These are phyloP conservation scores for Pungitius pungitius DNA, from an alignment of 2,113 vertebrate genomes.

Conservation along the genomic window DNA sequence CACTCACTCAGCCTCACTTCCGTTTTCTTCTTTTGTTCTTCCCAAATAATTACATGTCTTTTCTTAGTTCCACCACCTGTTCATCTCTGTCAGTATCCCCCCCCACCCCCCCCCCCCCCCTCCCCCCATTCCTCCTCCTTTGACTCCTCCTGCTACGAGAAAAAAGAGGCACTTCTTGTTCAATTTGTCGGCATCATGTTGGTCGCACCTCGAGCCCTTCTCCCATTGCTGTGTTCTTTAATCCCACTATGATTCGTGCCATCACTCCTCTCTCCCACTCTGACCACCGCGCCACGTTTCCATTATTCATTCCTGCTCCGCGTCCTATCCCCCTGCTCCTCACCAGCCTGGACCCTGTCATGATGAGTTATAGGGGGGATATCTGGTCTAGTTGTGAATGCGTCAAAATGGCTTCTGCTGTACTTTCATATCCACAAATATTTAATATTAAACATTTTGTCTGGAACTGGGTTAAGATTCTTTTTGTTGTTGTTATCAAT, in stretches of 20 bases:
- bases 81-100: slow-evolving; percentile 33
- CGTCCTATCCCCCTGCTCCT: slow-evolving; percentile 34
- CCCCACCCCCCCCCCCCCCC: neutral
- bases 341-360: slow-evolving; percentile 45
- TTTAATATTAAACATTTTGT: neutral
- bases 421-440: slow-evolving; percentile 25
- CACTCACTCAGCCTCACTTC: slow-evolving; percentile 8
- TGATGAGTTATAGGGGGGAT: slow-evolving; percentile 45
- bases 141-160: neutral
- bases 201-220: slow-evolving; percentile 49
- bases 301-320: slow-evolving; percentile 53
- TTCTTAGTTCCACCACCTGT: slow-evolving; percentile 21
- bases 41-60: slow-evolving; percentile 30
- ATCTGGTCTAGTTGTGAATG: slow-evolving; percentile 22
- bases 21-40: slow-evolving; percentile 8
- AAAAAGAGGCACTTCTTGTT: slow-evolving; percentile 21
- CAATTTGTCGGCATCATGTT: slow-evolving; percentile 49
- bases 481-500: neutral
- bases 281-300: slow-evolving; percentile 49
- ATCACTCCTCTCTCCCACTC: slow-evolving; percentile 42
- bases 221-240: slow-evolving; percentile 29
- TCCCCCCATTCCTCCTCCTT: too few relatives aligned
- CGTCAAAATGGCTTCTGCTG: slow-evolving; percentile 30
- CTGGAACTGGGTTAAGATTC: neutral
- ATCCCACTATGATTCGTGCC: slow-evolving; percentile 42